These are phyloP conservation scores for Napeogenes inachia DNA, from an alignment of 2,888 invertebrate genomes.

Conservation along the genomic window DNA sequence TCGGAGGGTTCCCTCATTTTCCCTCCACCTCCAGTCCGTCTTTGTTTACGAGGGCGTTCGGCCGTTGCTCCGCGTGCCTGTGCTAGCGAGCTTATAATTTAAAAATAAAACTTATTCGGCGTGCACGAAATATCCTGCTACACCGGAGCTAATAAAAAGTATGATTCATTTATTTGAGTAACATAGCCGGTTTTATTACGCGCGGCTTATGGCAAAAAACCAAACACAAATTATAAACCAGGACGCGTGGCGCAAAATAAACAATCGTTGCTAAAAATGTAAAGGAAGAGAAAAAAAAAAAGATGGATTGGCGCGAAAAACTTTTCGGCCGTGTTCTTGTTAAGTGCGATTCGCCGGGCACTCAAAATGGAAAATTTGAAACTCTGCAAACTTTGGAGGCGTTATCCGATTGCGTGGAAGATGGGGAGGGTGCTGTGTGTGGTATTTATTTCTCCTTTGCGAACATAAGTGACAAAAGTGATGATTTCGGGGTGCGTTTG, in stretches of 20 bases:
- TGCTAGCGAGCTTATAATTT: constrained; percentile 41
- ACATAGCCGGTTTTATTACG: not conserved
- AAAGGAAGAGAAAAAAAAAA: constrained; percentile 25
- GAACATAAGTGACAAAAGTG: constrained; percentile 81
- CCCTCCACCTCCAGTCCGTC: constrained; percentile 61
- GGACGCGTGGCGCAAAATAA: constrained; percentile 17
- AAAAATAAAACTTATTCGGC: constrained; percentile 52
- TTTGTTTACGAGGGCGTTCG: constrained; percentile 58
- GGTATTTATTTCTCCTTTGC: constrained; percentile 85
- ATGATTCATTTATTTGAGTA: constrained; percentile 10
- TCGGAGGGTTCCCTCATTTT: constrained; percentile 49
- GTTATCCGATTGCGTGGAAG: constrained; percentile 65
- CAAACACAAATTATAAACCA: not conserved
- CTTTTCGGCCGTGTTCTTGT: constrained; percentile 77
- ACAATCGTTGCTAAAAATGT: constrained; percentile 23
- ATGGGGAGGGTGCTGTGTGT: constrained; percentile 72
- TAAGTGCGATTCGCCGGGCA: constrained; percentile 66
- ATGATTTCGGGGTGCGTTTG: constrained; percentile 81
- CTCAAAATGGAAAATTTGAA: constrained; percentile 67
- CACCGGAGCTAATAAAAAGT: constrained; percentile 8
- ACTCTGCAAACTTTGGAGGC: constrained; percentile 66
- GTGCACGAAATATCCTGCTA: constrained; percentile 38
- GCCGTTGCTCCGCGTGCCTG: constrained; percentile 49
- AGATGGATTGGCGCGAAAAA: constrained; percentile 79
- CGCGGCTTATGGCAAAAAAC: not conserved